phyloP scores from a whole-genome alignment of 2,797 vertebrate species.

The Gymnodraco acuticeps region DNA sequence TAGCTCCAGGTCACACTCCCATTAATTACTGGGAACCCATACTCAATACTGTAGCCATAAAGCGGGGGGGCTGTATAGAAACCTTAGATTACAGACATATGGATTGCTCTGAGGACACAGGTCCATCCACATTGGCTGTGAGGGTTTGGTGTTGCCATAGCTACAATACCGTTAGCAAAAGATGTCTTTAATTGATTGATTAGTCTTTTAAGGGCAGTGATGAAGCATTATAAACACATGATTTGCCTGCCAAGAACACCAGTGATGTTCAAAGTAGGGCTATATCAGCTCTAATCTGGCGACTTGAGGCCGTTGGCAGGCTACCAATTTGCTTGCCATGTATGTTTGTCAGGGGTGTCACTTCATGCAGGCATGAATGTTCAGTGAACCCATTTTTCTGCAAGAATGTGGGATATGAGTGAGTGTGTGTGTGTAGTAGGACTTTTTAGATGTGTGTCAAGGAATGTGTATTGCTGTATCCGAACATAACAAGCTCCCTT shows the following conservation, averaged over 20 bases:
- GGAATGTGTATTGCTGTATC: background rate
- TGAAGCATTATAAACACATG: constrained; percentile 74
- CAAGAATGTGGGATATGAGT: constrained; percentile 44
- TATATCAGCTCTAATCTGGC: constrained; percentile 59
- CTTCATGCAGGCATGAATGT: constrained; percentile 67
- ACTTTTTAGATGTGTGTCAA: constrained; percentile 1
- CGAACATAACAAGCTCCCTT: constrained; percentile 10
- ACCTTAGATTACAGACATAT: constrained; percentile 68
- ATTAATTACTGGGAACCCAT: constrained; percentile 71
- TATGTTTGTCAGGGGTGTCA: constrained; percentile 71
- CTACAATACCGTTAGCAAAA: constrained; percentile 44
- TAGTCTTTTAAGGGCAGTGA: constrained; percentile 71
- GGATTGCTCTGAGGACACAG: constrained; percentile 66
- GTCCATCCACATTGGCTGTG: constrained; percentile 30
- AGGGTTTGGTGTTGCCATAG: constrained; percentile 63
- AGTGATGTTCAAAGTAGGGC: constrained; percentile 54
- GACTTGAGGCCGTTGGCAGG: constrained; percentile 69
- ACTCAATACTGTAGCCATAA: constrained; percentile 65
- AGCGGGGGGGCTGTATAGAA: constrained; percentile 43
- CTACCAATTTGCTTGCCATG: constrained; percentile 75
- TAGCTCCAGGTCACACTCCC: constrained; percentile 55
- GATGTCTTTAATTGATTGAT: constrained; percentile 76
- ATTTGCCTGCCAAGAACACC: constrained; percentile 70
- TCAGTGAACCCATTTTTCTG: constrained; percentile 72
- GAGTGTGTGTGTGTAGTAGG: constrained; percentile 26